A percentile compares a stretch with the other conserved stretches of the same genome.
These are phyloP conservation scores for Erythrocercus mccallii DNA, from an alignment of 2,113 vertebrate species.

Conservation along the genomic window DNA sequence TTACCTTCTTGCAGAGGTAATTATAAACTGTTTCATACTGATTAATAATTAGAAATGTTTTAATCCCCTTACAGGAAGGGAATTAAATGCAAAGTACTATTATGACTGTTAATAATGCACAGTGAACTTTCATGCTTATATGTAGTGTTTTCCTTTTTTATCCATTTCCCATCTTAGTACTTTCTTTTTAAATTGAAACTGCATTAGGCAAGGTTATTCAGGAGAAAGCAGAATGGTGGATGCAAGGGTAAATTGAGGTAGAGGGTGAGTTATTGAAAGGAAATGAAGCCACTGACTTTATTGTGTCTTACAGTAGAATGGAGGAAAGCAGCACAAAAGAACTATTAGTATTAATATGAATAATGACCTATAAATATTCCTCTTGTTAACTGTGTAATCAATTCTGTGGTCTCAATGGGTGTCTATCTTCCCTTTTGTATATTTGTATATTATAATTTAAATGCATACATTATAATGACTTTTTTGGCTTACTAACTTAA, in stretches of 20 bases:
- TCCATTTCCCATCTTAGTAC: background rate
- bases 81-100: constrained; percentile 50
- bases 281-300: background rate
- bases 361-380: constrained; percentile 62
- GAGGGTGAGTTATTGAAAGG: background rate
- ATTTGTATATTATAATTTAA: constrained; percentile 60
- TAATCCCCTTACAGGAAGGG: constrained; percentile 45
- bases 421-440: constrained; percentile 35
- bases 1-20: constrained; percentile 44
- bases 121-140: constrained; percentile 19
- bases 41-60: constrained; percentile 62
- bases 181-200: constrained; percentile 16
- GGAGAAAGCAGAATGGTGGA: background rate
- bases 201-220: constrained; percentile 27
- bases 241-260: background rate
- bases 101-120: constrained; percentile 34
- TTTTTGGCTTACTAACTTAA: constrained; percentile 13
- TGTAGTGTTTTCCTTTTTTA: constrained; percentile 11
- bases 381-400: constrained; percentile 56
- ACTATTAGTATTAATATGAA: constrained; percentile 43
- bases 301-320: background rate
- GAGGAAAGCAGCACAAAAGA: constrained; percentile 14
- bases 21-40: constrained; percentile 47
- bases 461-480: constrained; percentile 43
- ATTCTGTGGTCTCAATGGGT: constrained; percentile 38